phyloP scores from a whole-genome alignment of 2,113 vertebrate genomes.

The Tapirus terrestris region DNA sequence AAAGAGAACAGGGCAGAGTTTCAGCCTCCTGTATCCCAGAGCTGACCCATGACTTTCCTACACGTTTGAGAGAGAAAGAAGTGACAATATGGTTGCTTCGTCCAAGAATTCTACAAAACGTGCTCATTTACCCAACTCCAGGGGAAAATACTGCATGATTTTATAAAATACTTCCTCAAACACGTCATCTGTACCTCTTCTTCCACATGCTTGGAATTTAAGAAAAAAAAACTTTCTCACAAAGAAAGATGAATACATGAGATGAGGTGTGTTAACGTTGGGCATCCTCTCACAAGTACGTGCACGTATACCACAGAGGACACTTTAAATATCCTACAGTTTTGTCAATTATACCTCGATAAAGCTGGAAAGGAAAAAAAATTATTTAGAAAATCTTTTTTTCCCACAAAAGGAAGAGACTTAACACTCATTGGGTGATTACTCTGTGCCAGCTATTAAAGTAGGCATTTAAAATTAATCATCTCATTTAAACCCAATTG shows the following conservation, averaged over 20 bases:
- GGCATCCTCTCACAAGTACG: neutral
- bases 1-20: neutral
- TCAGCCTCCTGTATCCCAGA: neutral
- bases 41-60: neutral
- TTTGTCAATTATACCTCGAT: neutral
- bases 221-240: neutral
- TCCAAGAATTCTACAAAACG: neutral
- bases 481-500: neutral
- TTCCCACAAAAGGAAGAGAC: neutral
- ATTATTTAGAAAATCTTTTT: neutral
- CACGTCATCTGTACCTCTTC: neutral
- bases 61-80: neutral
- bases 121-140: neutral
- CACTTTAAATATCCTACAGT: neutral
- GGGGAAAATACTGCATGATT: neutral
- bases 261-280: neutral
- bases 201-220: neutral
- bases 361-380: neutral
- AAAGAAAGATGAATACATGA: neutral
- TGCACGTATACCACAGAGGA: neutral
- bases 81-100: neutral
- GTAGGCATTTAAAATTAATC: neutral
- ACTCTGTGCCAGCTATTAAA: neutral
- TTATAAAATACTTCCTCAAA: slow-evolving; percentile 44
- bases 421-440: neutral